Evolutionary conservation across 2,888 invertebrate species (phyloP).

Genomic region (Disparrhopalites patrizii): DNA sequence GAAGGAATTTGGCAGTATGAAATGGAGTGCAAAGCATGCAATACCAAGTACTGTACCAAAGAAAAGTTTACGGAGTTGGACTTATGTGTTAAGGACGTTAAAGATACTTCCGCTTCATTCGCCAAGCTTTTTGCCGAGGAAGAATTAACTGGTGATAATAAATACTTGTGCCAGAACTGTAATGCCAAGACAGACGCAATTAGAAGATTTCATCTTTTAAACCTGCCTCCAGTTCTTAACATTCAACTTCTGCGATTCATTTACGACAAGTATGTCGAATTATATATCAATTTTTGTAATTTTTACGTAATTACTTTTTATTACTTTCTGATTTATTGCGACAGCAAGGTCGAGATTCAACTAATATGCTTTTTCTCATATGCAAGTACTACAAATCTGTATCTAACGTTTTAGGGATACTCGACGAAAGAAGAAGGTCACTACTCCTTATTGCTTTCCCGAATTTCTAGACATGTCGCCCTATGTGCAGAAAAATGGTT

Average conservation of each 20-base stretch:
- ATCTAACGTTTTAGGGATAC: slow-evolving; percentile 53
- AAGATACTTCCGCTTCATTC: slow-evolving; percentile 56
- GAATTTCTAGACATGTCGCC: slow-evolving; percentile 59
- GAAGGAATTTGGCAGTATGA: slow-evolving; percentile 38
- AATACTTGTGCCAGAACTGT: slow-evolving; percentile 59
- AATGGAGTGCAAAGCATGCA: slow-evolving; percentile 39
- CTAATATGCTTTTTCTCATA: no score
- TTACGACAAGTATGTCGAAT: slow-evolving; percentile 56
- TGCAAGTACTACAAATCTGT: neutral
- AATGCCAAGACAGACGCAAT: slow-evolving; percentile 59
- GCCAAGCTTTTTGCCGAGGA: slow-evolving; percentile 60
- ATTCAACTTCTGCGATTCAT: slow-evolving; percentile 62
- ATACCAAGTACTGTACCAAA: slow-evolving; percentile 28
- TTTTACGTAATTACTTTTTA: no score
- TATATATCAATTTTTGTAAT: neutral
- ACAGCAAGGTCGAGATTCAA: no score
- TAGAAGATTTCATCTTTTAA: slow-evolving; percentile 56
- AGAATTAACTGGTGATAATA: slow-evolving; percentile 59
- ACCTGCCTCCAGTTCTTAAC: slow-evolving; percentile 60
- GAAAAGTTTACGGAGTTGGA: slow-evolving; percentile 59
- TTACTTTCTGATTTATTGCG: no score
- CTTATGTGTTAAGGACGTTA: slow-evolving; percentile 57
- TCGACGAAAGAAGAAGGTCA: slow-evolving; percentile 60
- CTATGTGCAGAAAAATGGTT: slow-evolving; percentile 36
- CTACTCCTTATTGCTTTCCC: slow-evolving; percentile 60